Percentiles rank a stretch among this genome's conserved stretches.
Evolutionary conservation across 2,888 invertebrate genomes (phyloP).

Genomic region (Syrista parreyssii): DNA sequence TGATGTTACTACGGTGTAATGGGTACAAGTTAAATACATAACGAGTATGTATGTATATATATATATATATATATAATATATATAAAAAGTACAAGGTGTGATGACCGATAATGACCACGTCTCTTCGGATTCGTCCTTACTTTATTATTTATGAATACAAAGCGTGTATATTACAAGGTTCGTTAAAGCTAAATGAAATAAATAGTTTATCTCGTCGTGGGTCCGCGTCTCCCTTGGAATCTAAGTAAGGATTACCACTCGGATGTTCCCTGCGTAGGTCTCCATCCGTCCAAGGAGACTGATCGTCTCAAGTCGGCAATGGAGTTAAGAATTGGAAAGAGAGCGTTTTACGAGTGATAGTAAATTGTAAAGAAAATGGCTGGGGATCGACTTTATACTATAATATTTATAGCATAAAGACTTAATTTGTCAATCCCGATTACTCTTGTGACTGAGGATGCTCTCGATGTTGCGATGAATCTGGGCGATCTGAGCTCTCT

Average conservation of each 20-base stretch:
- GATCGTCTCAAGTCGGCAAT: not conserved
- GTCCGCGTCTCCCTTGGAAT: not conserved
- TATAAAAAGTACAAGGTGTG: conserved; percentile 7
- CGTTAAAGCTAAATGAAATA: conserved; percentile 28
- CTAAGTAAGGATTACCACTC: not conserved
- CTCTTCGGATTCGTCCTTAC: not conserved
- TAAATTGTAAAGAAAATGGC: not conserved
- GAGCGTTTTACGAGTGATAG: not conserved
- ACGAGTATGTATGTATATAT: conserved; percentile 51
- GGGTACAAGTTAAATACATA: conserved; percentile 60
- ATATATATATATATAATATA: too few species aligned
- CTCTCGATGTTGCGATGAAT: conserved; percentile 59
- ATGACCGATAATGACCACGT: not conserved
- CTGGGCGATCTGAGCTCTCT: conserved; percentile 49
- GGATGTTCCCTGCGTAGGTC: not conserved
- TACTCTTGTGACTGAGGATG: conserved; percentile 50
- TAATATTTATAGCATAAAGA: not conserved
- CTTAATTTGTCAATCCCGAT: not conserved
- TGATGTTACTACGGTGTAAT: conserved; percentile 62
- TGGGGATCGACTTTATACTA: not conserved
- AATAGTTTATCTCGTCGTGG: conserved; percentile 13
- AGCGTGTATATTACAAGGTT: conserved; percentile 30
- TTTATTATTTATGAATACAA: conserved; percentile 13
- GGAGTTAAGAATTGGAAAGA: not conserved
- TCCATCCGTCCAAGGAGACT: not conserved